These are phyloP conservation scores for Ostrea edulis DNA, from an alignment of 1,140 invertebrate genomes.

Conservation along the genomic window DNA sequence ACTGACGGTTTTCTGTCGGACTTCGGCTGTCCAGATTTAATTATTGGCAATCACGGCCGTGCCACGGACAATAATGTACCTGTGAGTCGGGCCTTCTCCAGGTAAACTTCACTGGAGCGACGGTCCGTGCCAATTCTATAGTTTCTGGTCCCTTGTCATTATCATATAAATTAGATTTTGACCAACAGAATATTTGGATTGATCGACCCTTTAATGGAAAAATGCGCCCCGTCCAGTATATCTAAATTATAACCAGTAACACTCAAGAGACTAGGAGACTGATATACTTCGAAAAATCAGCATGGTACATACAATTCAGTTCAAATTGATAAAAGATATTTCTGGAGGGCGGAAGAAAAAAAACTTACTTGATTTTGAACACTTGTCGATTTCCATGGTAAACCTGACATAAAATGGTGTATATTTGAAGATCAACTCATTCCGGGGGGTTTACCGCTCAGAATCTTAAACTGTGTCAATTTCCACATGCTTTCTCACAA, in stretches of 20 bases:
- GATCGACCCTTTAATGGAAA: slow-evolving; percentile 5
- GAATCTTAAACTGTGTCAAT: slow-evolving; percentile 10
- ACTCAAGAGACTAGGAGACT: background rate
- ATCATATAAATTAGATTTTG: slow-evolving; percentile 40
- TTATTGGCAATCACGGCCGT: slow-evolving; percentile 8
- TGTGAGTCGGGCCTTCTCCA: background rate
- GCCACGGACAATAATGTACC: slow-evolving; percentile 27
- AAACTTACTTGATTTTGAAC: slow-evolving; percentile 7
- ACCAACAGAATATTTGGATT: slow-evolving; percentile 18
- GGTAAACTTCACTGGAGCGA: background rate
- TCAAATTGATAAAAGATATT: slow-evolving; percentile 11
- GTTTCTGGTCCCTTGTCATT: slow-evolving; percentile 8
- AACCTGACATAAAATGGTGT: background rate
- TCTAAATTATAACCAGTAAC: background rate
- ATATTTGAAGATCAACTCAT: background rate
- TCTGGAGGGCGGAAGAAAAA: slow-evolving; percentile 12
- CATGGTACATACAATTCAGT: background rate
- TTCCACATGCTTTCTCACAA: slow-evolving; percentile 30
- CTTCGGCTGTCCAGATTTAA: slow-evolving; percentile 12
- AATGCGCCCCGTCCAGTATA: background rate
- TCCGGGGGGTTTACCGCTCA: background rate
- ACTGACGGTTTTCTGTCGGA: background rate
- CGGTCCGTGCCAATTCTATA: slow-evolving; percentile 6
- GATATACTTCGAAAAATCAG: slow-evolving; percentile 3
- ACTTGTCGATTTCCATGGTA: slow-evolving; percentile 32